Evolutionary conservation across 2,888 invertebrate genomes (phyloP).

Genomic region (Apamea epomidion): DNA sequence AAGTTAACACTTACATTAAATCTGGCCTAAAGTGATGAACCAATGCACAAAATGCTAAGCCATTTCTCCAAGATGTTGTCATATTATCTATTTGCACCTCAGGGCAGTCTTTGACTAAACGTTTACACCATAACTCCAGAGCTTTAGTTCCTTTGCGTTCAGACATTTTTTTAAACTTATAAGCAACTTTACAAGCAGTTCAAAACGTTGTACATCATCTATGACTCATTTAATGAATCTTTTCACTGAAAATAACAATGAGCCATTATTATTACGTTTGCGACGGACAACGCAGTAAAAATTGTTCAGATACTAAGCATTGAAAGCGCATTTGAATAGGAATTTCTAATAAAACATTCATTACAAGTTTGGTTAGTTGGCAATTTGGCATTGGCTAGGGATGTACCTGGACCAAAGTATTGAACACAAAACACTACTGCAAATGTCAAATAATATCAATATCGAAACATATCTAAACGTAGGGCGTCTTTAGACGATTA

Average conservation of each 20-base stretch:
- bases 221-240: constrained; percentile 67
- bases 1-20: constrained; percentile 95
- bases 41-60: constrained; percentile 98
- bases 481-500: constrained; percentile 12
- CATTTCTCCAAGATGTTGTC: constrained; percentile 98
- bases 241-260: constrained; percentile 56
- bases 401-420: constrained; percentile 3
- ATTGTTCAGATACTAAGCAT: constrained; percentile 35
- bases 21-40: constrained; percentile 99
- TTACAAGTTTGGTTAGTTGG: constrained; percentile 69
- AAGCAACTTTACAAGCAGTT: constrained; percentile 52
- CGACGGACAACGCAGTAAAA: constrained; percentile 24
- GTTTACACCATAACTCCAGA: constrained; percentile 97
- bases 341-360: constrained; percentile 57
- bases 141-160: constrained; percentile 97
- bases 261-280: constrained; percentile 38
- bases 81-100: constrained; percentile 98
- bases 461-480: background rate
- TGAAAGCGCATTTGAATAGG: constrained; percentile 41
- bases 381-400: constrained; percentile 64
- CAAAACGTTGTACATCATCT: constrained; percentile 59
- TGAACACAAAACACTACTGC: background rate
- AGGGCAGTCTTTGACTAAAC: constrained; percentile 96
- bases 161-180: constrained; percentile 90
- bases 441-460: background rate